Base-by-base conservation (phyloP, 2,797 vertebrate genomes). In the Spinus pinus region DNA sequence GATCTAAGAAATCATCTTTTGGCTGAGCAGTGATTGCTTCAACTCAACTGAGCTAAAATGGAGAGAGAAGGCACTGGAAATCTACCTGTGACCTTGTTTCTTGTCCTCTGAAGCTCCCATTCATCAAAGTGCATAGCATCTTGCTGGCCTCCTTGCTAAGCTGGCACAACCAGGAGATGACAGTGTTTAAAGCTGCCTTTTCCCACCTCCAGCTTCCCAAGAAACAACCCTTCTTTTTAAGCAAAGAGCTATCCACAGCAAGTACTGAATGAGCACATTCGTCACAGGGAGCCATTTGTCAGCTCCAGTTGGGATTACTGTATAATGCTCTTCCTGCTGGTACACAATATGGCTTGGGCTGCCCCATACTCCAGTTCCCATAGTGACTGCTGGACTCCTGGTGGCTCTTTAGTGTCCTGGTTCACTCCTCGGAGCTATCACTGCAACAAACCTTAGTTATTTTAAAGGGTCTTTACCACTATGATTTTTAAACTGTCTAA, bases 291-390 rank as follows among this genome's bases (percentile, higher is more conserved):
- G 83, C 57, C 88, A 84, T 95, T 95, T 95, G 88, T 92, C 88
- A 90, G 41, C 81, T 93, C 77, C 90, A 67, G 30, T 73, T 93
- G 86, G 83, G 88, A 81, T 93, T 94, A 70, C 80, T 70, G 77
- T 56, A 42, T 86, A 94, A 93, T 86, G 83, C 66, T 79, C 24
- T 75, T 94, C 89, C 93, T 86, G 85, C 93, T 96, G 92, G 56
- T 84, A 27, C 71, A 82, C 82, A 92, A 25, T 92, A 88, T 87
- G 86, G 81, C 49, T 92, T 60, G 66, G 86, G 60, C 83, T 70
- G 56, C 83, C 67, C 49, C 67, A 28, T 37, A 31, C 73, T 90
- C 41, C 62, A 53, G 77, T 94, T 88, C 92, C 77, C 60, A 65
- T 49, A 86, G 88, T 85, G 86, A 90, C 33, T 73, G 20, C 46